Evolutionary conservation across 2,888 invertebrate genomes (phyloP), one percentile per base, ranked within the genome.

Genomic region (Drosophila basisetae): DNA sequence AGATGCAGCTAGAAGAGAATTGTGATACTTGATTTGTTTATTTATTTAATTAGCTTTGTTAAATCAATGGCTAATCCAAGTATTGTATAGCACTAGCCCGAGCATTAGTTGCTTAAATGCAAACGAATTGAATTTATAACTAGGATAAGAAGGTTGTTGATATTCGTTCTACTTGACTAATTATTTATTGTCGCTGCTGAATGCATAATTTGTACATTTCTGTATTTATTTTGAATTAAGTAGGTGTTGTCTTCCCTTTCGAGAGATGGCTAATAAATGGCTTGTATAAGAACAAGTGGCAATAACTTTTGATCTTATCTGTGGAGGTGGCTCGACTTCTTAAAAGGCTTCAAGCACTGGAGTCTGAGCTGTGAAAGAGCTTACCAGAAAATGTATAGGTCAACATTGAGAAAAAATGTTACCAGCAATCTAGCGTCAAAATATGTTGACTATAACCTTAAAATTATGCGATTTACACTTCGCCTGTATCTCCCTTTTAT

Each of bases 281-380:
- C 0, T 18, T 10, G 2, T 7, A 4, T 4, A n/a, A 10, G 4
- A 4, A n/a, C 2, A 41, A 4, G 10, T n/a, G n/a, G n/a, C 4
- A 22, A 13, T 22, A 22, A 13, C 7, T 43, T 13, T 43, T 2
- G 6, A 22, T 1, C 43, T 22, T 47, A 10, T n/a, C 2, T 41
- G 41, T 5, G n/a, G 4, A 4, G 4, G 10, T 47, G 1, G 13
- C 0, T 47, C 13, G 13, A 16, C 4, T 16, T 47, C 16, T 47
- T 1, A 11, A n/a, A 5, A 11, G 11, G 1, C 11, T 11, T n/a
- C n/a, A 1, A 22, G 0, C 43, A 11, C 11, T 1, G 11, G n/a
- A 3, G 2, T 22, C 6, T 22, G 2, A 22, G 7, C 4, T 4
- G 4, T 22, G 22, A 13, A 22, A 4, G 7, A 22, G 2, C 7